phyloP scores from a whole-genome alignment of 2,888 invertebrate species.

The Stenchaetothrips biformis region DNA sequence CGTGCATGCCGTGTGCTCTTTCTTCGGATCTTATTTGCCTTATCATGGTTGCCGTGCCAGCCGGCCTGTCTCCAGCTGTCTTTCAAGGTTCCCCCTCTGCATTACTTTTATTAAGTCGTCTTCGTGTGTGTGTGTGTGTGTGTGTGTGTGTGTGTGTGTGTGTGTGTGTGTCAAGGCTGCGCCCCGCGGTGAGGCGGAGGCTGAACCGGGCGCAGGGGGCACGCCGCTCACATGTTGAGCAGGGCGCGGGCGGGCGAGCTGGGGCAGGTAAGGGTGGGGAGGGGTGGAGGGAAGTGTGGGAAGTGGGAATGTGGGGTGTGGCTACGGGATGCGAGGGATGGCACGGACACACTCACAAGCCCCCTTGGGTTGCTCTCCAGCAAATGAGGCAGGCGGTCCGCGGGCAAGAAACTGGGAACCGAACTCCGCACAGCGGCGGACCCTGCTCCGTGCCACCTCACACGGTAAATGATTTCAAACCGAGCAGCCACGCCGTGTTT shows the following conservation, averaged over 20 bases:
- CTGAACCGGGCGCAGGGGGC: neutral
- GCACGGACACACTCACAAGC: neutral
- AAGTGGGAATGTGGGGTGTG: neutral
- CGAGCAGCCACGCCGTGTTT: no score
- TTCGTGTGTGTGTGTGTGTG: neutral
- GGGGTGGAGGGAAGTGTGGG: neutral
- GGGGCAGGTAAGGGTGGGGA: neutral
- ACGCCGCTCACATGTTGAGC: neutral
- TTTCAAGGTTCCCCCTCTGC: neutral
- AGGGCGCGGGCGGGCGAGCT: no score
- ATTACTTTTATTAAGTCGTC: slow-evolving; percentile 24
- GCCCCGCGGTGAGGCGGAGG: neutral
- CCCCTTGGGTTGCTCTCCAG: neutral
- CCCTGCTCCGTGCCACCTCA: no score
- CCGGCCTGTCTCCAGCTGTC: neutral
- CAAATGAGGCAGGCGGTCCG: neutral
- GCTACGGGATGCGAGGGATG: neutral
- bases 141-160: no score
- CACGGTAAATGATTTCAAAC: no score
- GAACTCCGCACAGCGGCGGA: no score
- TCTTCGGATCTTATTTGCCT: neutral
- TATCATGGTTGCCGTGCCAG: neutral
- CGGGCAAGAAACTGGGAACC: no score
- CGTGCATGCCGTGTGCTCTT: neutral
- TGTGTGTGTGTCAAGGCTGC: no score